phyloP scores from a whole-genome alignment of 2,888 invertebrate species.

The Eubasilissa splendida region DNA sequence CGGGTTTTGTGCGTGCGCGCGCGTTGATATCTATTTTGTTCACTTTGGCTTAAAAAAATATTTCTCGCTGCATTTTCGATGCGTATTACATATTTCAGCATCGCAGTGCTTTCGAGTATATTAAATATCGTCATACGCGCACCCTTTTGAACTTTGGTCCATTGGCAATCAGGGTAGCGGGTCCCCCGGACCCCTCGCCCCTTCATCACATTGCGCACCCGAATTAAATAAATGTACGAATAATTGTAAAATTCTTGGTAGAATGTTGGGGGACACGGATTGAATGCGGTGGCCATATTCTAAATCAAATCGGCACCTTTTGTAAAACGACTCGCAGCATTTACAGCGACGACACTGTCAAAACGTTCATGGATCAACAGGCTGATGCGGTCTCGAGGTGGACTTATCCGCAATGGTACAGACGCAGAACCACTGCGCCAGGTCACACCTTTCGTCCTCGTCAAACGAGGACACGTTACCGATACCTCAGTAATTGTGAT shows the following conservation, averaged over 20 bases:
- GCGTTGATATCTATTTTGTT: too few species aligned
- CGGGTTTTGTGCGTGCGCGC: too few species aligned
- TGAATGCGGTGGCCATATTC: constrained; percentile 8
- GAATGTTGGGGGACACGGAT: neutral
- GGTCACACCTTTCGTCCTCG: too few species aligned
- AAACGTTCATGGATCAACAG: neutral
- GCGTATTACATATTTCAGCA: neutral
- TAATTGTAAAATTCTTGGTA: neutral
- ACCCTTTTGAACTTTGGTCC: too few species aligned
- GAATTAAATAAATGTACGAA: too few species aligned
- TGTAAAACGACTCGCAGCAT: neutral
- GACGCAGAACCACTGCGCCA: too few species aligned
- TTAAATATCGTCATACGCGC: neutral
- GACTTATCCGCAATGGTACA: too few species aligned
- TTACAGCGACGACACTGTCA: neutral
- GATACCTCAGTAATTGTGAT: too few species aligned
- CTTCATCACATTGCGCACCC: too few species aligned
- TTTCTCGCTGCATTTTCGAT: neutral
- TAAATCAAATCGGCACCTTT: constrained; percentile 32
- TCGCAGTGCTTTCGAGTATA: neutral
- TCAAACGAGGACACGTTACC: too few species aligned
- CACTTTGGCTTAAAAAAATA: neutral
- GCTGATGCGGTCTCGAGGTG: neutral
- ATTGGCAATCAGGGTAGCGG: too few species aligned
- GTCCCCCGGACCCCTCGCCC: too few species aligned